phyloP scores from a whole-genome alignment of 2,113 vertebrate species.

The Phylloscopus whistleri region DNA sequence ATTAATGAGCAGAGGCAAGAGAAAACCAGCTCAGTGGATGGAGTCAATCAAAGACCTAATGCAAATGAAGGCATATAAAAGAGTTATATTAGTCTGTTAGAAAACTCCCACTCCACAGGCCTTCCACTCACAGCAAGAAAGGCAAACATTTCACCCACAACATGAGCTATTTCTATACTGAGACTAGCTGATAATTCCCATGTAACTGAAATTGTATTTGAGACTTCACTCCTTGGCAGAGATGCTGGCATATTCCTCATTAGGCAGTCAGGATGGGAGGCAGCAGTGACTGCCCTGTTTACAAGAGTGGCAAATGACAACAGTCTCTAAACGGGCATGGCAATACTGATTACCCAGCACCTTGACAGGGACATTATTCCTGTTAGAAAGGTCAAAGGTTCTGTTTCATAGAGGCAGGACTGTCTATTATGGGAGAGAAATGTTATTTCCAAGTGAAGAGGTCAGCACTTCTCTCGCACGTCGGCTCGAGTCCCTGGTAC shows the following conservation, averaged over 20 bases:
- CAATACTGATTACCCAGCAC: slow-evolving; percentile 49
- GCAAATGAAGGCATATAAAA: slow-evolving; percentile 37
- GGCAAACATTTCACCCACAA: slow-evolving; percentile 61
- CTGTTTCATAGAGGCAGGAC: slow-evolving; percentile 34
- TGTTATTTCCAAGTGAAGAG: slow-evolving; percentile 13
- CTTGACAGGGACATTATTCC: slow-evolving; percentile 47
- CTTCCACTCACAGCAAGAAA: slow-evolving; percentile 28
- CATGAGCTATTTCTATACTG: slow-evolving; percentile 18
- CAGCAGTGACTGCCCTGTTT: background rate
- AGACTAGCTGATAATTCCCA: slow-evolving; percentile 39
- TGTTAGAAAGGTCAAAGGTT: slow-evolving; percentile 53
- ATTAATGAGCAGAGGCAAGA: slow-evolving; percentile 8
- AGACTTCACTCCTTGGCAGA: slow-evolving; percentile 3
- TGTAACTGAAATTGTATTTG: slow-evolving; percentile 11
- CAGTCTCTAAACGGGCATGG: background rate
- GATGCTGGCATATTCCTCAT: background rate
- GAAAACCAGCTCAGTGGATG: background rate
- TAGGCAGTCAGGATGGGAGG: background rate
- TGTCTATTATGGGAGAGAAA: slow-evolving; percentile 17
- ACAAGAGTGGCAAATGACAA: slow-evolving; percentile 32
- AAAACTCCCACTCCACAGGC: background rate
- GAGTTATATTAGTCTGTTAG: slow-evolving; percentile 13
- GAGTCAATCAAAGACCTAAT: slow-evolving; percentile 21
- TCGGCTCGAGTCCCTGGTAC: background rate
- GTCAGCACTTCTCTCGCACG: slow-evolving; percentile 23